Evolutionary conservation across 2,888 invertebrate genomes (phyloP).

Genomic region (Drosophila subquinaria): DNA sequence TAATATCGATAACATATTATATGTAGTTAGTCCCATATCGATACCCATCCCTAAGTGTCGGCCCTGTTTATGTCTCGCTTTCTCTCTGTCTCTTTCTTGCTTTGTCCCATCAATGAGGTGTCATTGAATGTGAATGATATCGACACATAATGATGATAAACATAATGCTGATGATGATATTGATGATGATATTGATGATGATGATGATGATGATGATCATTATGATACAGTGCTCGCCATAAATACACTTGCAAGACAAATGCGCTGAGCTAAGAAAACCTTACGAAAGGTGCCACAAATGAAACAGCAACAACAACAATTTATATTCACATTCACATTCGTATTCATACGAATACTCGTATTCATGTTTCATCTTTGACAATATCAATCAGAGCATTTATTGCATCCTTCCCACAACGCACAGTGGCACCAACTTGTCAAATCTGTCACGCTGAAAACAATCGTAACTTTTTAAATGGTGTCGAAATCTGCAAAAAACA

Average conservation of each 20-base stretch:
- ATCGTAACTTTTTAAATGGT: background rate
- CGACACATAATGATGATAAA: slow-evolving; percentile 7
- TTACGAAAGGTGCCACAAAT: slow-evolving; percentile 21
- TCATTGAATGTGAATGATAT: slow-evolving; percentile 33
- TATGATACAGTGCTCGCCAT: slow-evolving; percentile 64
- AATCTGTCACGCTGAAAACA: background rate
- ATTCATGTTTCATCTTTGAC: slow-evolving; percentile 52
- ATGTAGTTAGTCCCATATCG: background rate
- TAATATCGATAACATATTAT: no score
- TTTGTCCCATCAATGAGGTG: slow-evolving; percentile 53
- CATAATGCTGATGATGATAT: slow-evolving; percentile 5
- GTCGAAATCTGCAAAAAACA: background rate
- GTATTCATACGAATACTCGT: slow-evolving; percentile 8
- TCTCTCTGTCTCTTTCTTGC: slow-evolving; percentile 7
- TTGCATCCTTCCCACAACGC: slow-evolving; percentile 47
- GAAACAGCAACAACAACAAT: slow-evolving; percentile 4
- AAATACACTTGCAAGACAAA: slow-evolving; percentile 71
- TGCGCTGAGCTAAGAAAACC: slow-evolving; percentile 19
- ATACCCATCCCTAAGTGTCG: slow-evolving; percentile 27
- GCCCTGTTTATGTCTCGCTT: slow-evolving; percentile 11
- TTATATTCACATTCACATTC: slow-evolving; percentile 3
- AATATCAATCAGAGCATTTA: slow-evolving; percentile 55
- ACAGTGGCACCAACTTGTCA: background rate
- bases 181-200: slow-evolving; percentile 4
- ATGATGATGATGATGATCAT: slow-evolving; percentile 24